phyloP scores from a whole-genome alignment of 1,140 invertebrate species.

The Euglossa dilemma region DNA sequence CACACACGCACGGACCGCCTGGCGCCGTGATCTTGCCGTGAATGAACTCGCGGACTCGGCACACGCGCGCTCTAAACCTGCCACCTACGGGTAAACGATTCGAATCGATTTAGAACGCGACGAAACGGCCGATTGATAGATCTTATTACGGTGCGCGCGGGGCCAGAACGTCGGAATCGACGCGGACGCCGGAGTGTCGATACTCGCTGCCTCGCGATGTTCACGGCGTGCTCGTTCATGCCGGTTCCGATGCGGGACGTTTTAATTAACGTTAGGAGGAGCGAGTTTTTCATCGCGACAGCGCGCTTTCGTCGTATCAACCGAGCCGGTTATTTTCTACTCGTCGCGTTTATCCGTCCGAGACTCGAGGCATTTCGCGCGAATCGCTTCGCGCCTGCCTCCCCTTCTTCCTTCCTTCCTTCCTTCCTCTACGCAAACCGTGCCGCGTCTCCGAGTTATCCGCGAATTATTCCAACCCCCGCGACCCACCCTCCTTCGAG shows the following conservation, averaged over 20 bases:
- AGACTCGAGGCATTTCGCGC: not conserved
- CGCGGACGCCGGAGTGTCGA: constrained; percentile 1
- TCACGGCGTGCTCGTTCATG: not conserved
- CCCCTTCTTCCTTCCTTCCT: no score
- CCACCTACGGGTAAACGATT: not conserved
- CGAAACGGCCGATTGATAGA: constrained; percentile 14
- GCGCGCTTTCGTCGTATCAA: not conserved
- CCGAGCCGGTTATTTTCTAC: not conserved
- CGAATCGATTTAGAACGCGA: constrained; percentile 6
- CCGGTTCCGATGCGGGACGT: constrained; percentile 42
- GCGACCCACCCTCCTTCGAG: no score
- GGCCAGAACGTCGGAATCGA: not conserved
- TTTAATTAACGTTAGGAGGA: constrained; percentile 36
- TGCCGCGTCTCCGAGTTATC: not conserved
- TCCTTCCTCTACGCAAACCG: no score
- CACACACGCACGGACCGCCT: no score
- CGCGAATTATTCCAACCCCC: not conserved
- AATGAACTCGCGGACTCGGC: not conserved
- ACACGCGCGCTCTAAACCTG: not conserved
- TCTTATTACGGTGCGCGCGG: not conserved
- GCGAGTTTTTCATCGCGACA: constrained; percentile 15
- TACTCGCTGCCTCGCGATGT: not conserved
- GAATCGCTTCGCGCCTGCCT: not conserved
- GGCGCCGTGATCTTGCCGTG: not conserved
- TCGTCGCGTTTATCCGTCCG: not conserved